Conservation (phyloP, 2,888 invertebrate genomes). For the Oeneis ivallda region DNA sequence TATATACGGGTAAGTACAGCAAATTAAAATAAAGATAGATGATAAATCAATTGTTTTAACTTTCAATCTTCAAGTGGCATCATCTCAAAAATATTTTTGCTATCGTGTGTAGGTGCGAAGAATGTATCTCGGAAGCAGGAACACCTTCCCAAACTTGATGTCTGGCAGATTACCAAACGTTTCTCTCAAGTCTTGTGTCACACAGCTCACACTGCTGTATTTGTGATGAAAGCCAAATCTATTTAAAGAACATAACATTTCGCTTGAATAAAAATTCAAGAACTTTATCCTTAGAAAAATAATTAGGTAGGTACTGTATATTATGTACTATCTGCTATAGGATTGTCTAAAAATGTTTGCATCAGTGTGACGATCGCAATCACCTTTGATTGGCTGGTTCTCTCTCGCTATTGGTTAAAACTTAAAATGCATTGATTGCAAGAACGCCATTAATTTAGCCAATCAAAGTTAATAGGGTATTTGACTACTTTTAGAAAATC, state of each 20-base stretch:
- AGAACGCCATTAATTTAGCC: no score
- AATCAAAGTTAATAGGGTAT: no score
- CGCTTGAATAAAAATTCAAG: slow-evolving; percentile 35
- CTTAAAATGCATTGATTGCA: no score
- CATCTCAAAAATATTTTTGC: slow-evolving; percentile 16
- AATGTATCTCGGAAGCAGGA: slow-evolving; percentile 73
- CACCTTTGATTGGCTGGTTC: no score
- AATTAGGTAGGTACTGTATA: no score
- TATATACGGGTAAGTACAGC: background rate
- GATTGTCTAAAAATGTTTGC: no score
- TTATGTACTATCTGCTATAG: background rate
- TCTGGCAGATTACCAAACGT: slow-evolving; percentile 63
- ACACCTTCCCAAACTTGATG: slow-evolving; percentile 51
- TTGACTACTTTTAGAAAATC: no score
- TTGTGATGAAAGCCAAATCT: slow-evolving; percentile 54
- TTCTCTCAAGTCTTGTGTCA: slow-evolving; percentile 49
- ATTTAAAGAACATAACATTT: slow-evolving; percentile 42
- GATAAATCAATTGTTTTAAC: background rate
- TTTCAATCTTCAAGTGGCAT: slow-evolving; percentile 6
- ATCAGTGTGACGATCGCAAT: no score
- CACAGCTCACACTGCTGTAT: slow-evolving; percentile 47
- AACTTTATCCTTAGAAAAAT: slow-evolving; percentile 19
- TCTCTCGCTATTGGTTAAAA: no score
- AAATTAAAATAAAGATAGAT: background rate
- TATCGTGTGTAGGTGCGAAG: slow-evolving; percentile 44